These are phyloP conservation scores for Microdon myrmicae DNA, from an alignment of 2,888 invertebrate species.

Conservation along the genomic window DNA sequence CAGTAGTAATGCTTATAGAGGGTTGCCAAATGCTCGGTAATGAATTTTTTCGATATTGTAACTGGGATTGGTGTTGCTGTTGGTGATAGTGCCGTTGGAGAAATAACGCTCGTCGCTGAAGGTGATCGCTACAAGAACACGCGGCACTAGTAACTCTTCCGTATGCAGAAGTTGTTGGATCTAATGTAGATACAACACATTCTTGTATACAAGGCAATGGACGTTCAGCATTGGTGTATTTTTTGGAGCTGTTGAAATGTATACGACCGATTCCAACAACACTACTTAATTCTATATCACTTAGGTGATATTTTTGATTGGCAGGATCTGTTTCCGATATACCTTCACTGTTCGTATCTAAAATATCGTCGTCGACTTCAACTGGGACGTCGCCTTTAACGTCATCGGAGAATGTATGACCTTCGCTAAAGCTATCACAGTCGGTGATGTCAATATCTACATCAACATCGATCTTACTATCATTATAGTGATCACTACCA, in stretches of 20 bases:
- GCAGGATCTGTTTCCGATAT: slow-evolving; percentile 48
- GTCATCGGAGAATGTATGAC: slow-evolving; percentile 55
- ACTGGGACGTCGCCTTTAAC: slow-evolving; percentile 20
- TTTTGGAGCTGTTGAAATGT: slow-evolving; percentile 30
- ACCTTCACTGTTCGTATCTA: slow-evolving; percentile 54
- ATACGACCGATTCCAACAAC: slow-evolving; percentile 24
- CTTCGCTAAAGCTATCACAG: slow-evolving; percentile 58
- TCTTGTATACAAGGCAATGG: slow-evolving; percentile 35
- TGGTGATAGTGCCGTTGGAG: slow-evolving; percentile 46
- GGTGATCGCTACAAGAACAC: not conserved
- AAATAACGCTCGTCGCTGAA: slow-evolving; percentile 21
- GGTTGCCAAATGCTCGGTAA: slow-evolving; percentile 54
- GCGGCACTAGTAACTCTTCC: slow-evolving; percentile 4
- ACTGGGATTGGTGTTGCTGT: slow-evolving; percentile 8
- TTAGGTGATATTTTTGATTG: slow-evolving; percentile 55
- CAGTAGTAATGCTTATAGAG: slow-evolving; percentile 52
- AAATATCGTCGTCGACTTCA: slow-evolving; percentile 54
- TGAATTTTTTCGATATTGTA: slow-evolving; percentile 17
- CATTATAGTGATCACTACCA: slow-evolving; percentile 35
- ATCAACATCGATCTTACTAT: slow-evolving; percentile 47
- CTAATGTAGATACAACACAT: slow-evolving; percentile 32
- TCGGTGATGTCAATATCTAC: slow-evolving; percentile 54
- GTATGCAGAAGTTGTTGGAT: slow-evolving; percentile 8
- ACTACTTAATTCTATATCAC: slow-evolving; percentile 43
- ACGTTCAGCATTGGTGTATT: slow-evolving; percentile 14